These are phyloP conservation scores for Saiga tatarica DNA, from an alignment of 2,113 vertebrate genomes.

Conservation along the genomic window DNA sequence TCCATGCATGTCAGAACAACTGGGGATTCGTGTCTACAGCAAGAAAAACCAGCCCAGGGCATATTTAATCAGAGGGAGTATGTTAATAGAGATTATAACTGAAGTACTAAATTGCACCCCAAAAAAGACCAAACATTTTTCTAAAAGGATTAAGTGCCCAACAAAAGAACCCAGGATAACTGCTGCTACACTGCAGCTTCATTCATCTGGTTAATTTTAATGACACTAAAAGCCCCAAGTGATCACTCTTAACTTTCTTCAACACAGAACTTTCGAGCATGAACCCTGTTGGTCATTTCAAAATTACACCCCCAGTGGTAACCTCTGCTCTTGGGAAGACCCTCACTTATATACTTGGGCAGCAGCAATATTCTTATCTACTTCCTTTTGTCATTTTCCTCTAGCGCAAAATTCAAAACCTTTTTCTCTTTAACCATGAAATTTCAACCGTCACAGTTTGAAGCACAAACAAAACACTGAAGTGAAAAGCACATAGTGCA, in stretches of 20 bases:
- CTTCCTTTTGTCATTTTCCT: conserved; percentile 23
- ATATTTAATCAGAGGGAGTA: background rate
- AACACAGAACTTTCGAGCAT: background rate
- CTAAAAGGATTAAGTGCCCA: background rate
- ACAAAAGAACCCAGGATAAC: background rate
- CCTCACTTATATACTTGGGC: background rate
- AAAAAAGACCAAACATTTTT: background rate
- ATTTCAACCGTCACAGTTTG: conserved; percentile 25
- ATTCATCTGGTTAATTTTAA: background rate
- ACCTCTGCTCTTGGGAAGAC: background rate
- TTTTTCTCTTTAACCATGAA: conserved; percentile 6
- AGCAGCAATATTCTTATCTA: background rate
- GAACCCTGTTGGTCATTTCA: background rate
- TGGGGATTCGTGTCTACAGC: background rate
- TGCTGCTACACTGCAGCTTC: background rate
- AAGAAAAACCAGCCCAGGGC: background rate
- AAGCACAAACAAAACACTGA: conserved; percentile 59
- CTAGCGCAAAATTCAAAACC: background rate
- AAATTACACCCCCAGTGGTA: background rate
- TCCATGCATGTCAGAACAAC: background rate
- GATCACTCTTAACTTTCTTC: background rate
- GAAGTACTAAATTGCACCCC: background rate
- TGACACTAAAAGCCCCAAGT: background rate
- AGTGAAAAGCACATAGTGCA: conserved; percentile 61
- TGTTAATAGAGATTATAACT: background rate